Evolutionary conservation across 2,888 invertebrate genomes (phyloP).

Genomic region (Deilephila elpenor): DNA sequence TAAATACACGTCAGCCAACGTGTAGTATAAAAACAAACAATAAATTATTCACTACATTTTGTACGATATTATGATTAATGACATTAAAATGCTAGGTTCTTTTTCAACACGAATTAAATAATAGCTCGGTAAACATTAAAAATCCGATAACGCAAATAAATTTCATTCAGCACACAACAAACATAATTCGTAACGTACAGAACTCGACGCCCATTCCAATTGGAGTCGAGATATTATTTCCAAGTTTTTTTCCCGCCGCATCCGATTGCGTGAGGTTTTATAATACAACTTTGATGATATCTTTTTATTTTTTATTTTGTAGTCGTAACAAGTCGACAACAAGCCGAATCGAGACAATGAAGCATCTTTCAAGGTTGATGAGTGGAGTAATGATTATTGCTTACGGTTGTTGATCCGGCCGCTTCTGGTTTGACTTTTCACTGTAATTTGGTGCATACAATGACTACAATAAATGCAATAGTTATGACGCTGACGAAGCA

Average conservation of each 20-base stretch:
- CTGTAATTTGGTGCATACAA: slow-evolving; percentile 58
- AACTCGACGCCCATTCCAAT: slow-evolving; percentile 33
- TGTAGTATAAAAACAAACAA: not conserved
- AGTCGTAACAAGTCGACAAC: slow-evolving; percentile 80
- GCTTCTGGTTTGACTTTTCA: slow-evolving; percentile 62
- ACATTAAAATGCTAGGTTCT: slow-evolving; percentile 5
- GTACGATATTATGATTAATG: not conserved
- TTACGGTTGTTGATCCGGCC: slow-evolving; percentile 72
- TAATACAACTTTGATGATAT: slow-evolving; percentile 76
- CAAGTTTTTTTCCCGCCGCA: slow-evolving; percentile 55
- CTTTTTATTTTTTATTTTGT: slow-evolving; percentile 71
- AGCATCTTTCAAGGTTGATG: slow-evolving; percentile 79
- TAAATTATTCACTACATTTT: not conserved
- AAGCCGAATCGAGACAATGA: slow-evolving; percentile 80
- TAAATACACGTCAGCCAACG: no score
- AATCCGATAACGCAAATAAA: slow-evolving; percentile 31
- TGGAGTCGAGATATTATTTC: slow-evolving; percentile 59
- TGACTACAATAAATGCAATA: slow-evolving; percentile 22
- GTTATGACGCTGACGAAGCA: slow-evolving; percentile 22
- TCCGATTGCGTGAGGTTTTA: slow-evolving; percentile 72
- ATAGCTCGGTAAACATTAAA: slow-evolving; percentile 16
- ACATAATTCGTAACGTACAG: slow-evolving; percentile 34
- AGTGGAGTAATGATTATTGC: slow-evolving; percentile 80
- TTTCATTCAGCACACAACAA: slow-evolving; percentile 28
- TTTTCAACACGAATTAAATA: slow-evolving; percentile 1